Conservation (phyloP, 2,888 invertebrate genomes). For the Aphodius sticticus region DNA sequence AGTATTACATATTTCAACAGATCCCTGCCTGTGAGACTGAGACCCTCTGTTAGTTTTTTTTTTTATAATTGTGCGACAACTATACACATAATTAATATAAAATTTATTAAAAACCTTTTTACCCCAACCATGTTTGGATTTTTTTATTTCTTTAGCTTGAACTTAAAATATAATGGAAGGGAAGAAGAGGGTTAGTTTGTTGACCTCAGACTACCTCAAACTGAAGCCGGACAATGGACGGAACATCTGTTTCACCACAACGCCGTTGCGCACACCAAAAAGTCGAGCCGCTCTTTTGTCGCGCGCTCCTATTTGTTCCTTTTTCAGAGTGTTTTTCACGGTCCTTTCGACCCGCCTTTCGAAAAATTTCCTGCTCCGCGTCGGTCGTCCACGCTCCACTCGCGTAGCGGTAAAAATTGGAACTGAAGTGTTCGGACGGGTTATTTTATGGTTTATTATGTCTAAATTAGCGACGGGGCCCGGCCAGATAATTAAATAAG, state of each 20-base stretch:
- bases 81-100: too few species aligned
- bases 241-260: background rate
- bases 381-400: background rate
- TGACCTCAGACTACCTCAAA: background rate
- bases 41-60: too few species aligned
- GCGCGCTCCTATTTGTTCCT: background rate
- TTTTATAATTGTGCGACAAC: too few species aligned
- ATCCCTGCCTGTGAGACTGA: too few species aligned
- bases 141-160: too few species aligned
- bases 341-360: background rate
- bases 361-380: background rate
- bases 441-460: conserved; percentile 4
- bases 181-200: background rate
- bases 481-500: background rate
- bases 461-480: background rate
- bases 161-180: background rate
- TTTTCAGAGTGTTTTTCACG: background rate
- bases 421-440: background rate
- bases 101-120: too few species aligned
- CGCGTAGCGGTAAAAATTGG: background rate
- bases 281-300: background rate
- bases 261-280: background rate
- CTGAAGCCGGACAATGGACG: background rate
- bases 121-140: too few species aligned
- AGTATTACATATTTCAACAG: too few species aligned